Evolutionary conservation across 2,113 vertebrate genomes (phyloP).

Genomic region (Tonatia bakeri): DNA sequence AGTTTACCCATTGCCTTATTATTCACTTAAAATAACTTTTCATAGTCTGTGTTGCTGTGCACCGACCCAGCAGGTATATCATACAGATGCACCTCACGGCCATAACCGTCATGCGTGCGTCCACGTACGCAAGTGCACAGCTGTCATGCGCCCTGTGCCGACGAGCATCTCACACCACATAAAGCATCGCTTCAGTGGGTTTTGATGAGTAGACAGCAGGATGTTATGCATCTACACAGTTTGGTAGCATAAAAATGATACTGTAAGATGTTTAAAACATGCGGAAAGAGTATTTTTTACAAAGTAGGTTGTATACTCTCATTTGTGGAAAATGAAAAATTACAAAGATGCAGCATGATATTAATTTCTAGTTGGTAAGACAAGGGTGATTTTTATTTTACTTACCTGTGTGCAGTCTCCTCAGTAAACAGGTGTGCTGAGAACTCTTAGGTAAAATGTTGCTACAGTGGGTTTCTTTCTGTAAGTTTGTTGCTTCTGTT

Average conservation of each 20-base stretch:
- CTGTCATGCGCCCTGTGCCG: neutral
- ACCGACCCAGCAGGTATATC: neutral
- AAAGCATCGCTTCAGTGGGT: neutral
- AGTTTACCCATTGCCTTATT: neutral
- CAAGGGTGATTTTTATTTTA: neutral
- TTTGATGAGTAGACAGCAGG: neutral
- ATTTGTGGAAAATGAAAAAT: neutral
- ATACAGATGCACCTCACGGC: neutral
- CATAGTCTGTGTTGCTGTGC: neutral
- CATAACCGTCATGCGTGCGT: too few species aligned
- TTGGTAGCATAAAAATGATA: neutral
- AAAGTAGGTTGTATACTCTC: neutral
- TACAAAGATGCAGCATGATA: neutral
- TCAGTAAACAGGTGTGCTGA: neutral
- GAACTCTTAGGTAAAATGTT: neutral
- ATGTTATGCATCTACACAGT: rapidly evolving
- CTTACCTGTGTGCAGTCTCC: neutral
- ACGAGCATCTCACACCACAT: neutral
- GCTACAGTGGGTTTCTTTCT: neutral
- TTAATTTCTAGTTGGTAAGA: neutral
- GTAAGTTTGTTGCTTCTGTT: neutral
- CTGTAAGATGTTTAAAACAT: neutral
- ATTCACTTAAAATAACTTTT: neutral
- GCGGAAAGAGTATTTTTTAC: neutral
- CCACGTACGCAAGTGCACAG: rapidly evolving